Evolutionary conservation across 1,140 invertebrate genomes (phyloP).

Genomic region (Aradophagus sp.): DNA sequence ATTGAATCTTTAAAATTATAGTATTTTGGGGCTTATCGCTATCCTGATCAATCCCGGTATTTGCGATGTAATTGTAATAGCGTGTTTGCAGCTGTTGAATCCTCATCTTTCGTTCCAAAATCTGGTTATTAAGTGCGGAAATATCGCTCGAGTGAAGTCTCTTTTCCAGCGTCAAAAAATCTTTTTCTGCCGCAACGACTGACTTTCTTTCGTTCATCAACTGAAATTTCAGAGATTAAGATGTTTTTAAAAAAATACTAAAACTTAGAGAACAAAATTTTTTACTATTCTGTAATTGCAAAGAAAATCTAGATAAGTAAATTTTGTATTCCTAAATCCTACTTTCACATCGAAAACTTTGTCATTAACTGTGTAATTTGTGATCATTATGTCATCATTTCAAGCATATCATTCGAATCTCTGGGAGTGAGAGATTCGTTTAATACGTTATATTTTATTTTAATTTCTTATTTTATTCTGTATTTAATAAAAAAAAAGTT

Average conservation of each 20-base stretch:
- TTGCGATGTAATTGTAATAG: slow-evolving; percentile 61
- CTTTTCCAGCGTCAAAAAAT: slow-evolving; percentile 77
- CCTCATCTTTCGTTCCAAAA: slow-evolving; percentile 76
- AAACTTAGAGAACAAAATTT: too few relatives aligned
- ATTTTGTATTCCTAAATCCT: too few relatives aligned
- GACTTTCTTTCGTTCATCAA: slow-evolving; percentile 79
- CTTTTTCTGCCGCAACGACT: slow-evolving; percentile 78
- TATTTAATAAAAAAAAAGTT: too few relatives aligned
- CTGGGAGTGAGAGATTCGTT: too few relatives aligned
- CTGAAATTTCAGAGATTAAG: too few relatives aligned
- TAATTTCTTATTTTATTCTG: slow-evolving; percentile 4
- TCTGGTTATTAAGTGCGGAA: slow-evolving; percentile 75
- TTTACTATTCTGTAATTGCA: neutral
- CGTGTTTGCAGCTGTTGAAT: slow-evolving; percentile 78
- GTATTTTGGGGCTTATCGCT: slow-evolving; percentile 78
- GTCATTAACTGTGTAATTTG: too few relatives aligned
- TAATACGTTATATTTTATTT: too few relatives aligned
- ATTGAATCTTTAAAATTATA: slow-evolving; percentile 81
- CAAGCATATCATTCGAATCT: too few relatives aligned
- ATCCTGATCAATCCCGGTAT: slow-evolving; percentile 73
- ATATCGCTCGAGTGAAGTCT: slow-evolving; percentile 77
- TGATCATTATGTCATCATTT: too few relatives aligned
- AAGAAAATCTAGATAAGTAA: too few relatives aligned
- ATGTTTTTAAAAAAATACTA: too few relatives aligned
- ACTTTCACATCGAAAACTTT: too few relatives aligned